These are phyloP conservation scores for Sinonovacula constricta DNA, from an alignment of 1,140 invertebrate genomes.

Conservation along the genomic window DNA sequence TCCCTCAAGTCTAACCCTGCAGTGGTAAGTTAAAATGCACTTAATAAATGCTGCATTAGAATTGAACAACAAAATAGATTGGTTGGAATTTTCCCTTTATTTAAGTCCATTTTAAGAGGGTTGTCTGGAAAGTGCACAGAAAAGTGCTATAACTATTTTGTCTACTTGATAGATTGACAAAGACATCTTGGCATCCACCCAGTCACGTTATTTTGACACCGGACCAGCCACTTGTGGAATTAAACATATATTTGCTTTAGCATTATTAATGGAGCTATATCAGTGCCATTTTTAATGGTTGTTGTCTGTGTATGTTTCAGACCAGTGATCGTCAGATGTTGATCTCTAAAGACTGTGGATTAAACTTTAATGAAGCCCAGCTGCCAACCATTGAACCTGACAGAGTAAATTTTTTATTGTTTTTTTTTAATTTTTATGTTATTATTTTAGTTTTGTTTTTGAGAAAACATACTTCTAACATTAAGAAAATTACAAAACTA, in stretches of 20 bases:
- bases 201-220: background rate
- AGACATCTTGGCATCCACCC: slow-evolving; percentile 1
- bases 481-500: background rate
- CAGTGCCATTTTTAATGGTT: background rate
- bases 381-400: slow-evolving; percentile 72
- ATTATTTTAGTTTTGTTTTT: background rate
- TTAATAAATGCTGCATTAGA: no score
- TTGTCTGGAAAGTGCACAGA: no score
- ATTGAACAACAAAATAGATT: no score
- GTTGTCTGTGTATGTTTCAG: slow-evolving; percentile 40
- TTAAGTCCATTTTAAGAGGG: no score
- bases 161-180: no score
- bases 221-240: background rate
- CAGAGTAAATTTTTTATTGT: slow-evolving; percentile 58
- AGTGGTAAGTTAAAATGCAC: no score
- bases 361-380: slow-evolving; percentile 69
- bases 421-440: background rate
- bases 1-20: no score
- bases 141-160: no score
- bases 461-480: background rate
- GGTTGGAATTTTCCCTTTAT: no score
- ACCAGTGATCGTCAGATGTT: slow-evolving; percentile 60
- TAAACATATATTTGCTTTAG: background rate
- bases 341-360: slow-evolving; percentile 73
- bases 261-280: background rate